Percentiles rank a stretch among this genome's conserved stretches.
Evolutionary conservation across 2,888 invertebrate species (phyloP).

Genomic region (Tanypteryx hageni): DNA sequence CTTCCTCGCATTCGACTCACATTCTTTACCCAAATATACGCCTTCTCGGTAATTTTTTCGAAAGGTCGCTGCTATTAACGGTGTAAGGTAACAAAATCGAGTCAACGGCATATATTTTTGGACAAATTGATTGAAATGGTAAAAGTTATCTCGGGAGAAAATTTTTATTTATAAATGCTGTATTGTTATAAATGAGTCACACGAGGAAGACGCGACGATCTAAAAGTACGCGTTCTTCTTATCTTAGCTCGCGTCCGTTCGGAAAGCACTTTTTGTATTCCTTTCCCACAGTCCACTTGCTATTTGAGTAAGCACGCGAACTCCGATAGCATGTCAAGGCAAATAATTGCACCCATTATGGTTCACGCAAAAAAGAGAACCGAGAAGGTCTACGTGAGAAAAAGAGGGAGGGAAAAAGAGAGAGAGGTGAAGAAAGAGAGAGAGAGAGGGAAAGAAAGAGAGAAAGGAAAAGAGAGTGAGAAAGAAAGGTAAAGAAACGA

Average conservation of each 20-base stretch:
- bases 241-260: neutral
- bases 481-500: neutral
- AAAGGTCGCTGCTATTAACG: neutral
- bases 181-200: slow-evolving; percentile 10
- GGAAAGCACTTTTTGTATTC: slow-evolving; percentile 21
- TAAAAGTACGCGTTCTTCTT: neutral
- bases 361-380: neutral
- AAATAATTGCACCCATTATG: slow-evolving; percentile 32
- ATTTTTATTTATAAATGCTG: too few relatives aligned
- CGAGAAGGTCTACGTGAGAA: neutral
- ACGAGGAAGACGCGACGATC: neutral
- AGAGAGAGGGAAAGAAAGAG: neutral
- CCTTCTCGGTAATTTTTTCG: neutral
- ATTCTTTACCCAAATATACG: slow-evolving; percentile 8
- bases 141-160: too few relatives aligned
- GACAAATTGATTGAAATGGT: too few relatives aligned
- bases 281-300: slow-evolving; percentile 35
- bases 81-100: neutral
- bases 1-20: slow-evolving; percentile 5
- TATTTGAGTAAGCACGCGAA: slow-evolving; percentile 25
- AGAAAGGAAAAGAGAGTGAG: neutral
- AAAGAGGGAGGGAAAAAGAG: neutral
- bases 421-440: neutral
- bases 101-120: neutral
- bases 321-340: slow-evolving; percentile 32